Base-by-base conservation (phyloP, 1,140 invertebrate species). In the Chlorops oryzae region DNA sequence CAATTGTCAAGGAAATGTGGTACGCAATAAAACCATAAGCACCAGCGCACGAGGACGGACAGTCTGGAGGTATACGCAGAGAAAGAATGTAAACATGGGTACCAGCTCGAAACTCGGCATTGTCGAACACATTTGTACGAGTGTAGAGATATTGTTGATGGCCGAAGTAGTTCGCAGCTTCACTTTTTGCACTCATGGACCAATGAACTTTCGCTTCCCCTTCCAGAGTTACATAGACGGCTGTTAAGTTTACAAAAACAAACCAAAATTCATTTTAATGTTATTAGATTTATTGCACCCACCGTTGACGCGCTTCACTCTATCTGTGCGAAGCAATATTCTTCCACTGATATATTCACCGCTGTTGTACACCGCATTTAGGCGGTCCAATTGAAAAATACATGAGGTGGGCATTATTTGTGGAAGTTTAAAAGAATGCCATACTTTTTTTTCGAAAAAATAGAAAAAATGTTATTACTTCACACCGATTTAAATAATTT, bases 11-110 rank as follows among this genome's bases (percentile, higher is more conserved):
- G 61, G 84, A 85, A 10, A 85, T 74, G 50, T 78, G 83, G 60
- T 88, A 87, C 17, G 82, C 73, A 41, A 87, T 75, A 54, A 79
- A 77, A 2, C 85, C 86, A 63, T 81, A 80, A 39, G 84, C 79
- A 2, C 83, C 82, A 63, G 86, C 83, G 73, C 86, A 87, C 40
- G 82, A 85, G 51, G 83, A 80, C 4, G 82, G 82, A 22, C 82
- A 72, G 54, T 75, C 76, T 15, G 69, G 64, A 7, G 82, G 82
- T 46, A 84, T 69, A 22, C 65, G 57, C 23, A 69, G 38, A 0
- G 61, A 64, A n/a, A 69, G 57, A 4, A 73, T 68, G 57, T 81
- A 84, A 21, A 66, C 69, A 56, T 82, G 77, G 27, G 76, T 73
- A 13, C 81, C 81, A n/a, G 71, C 56, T 22, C 75, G 74, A 52